Evolutionary conservation across 2,888 invertebrate species (phyloP), one percentile per base, ranked within the genome.

Genomic region (Morpho deidamia): DNA sequence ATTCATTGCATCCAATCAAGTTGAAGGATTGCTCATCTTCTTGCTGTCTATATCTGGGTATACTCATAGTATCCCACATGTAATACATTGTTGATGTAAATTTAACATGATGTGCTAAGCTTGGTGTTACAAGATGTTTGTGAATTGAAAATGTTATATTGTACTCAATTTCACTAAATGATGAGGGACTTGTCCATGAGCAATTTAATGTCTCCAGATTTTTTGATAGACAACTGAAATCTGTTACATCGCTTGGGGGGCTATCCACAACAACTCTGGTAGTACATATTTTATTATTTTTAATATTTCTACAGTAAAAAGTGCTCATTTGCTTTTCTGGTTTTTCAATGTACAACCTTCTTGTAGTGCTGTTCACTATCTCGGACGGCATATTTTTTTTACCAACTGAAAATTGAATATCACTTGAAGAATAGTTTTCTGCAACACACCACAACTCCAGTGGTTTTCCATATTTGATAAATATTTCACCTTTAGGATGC

Each of bases 151-250:
- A 83, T 46, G 76, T 74, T 35, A 87, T 56, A 12, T 66, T 64
- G 58, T 81, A 83, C 47, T 71, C 74, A 34, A 77, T 73, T 37
- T 62, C 65, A 61, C 75, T 78, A 38, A 55, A 92, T 82, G 86
- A 61, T 2, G 69, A 68, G 1, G 92, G 92, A 44, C 90, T 85
- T 0, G 90, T 91, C 94, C 96, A 97, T 1, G 92, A 90, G 72
- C 97, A 97, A 10, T 91, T 93, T 63, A 97, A 81, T 65, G 91
- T 92, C 50, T 94, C 92, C 83, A 94, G 94, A 74, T 96, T 95
- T 61, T 91, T 84, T 9, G 95, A 94, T 46, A 93, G 80, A 71
- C 97, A 97, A 32, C 83, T 82, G 68, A 97, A 96, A 73, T 95
- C 92, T 8, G 83, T 78, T 2, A 95, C 93, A 63, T 90, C 77